Evolutionary conservation across 2,113 vertebrate genomes (phyloP).

Genomic region (Haplochromis vanheusdeni): DNA sequence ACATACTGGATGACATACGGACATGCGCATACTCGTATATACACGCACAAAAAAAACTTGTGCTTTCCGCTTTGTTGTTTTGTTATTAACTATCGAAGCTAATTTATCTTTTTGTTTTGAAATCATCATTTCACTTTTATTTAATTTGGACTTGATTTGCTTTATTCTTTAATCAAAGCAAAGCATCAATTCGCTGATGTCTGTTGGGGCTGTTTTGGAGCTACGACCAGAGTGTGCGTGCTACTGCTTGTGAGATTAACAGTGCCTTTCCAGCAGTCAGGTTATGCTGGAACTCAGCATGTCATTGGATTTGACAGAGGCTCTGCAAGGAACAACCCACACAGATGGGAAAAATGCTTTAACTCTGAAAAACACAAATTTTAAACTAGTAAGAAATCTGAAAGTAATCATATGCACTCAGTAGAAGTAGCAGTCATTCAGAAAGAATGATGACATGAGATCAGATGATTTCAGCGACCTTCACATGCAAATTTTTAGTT

Average conservation of each 20-base stretch:
- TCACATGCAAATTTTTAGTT: not conserved
- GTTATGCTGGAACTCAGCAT: slow-evolving; percentile 17
- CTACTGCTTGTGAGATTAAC: slow-evolving; percentile 3
- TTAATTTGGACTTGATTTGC: not conserved
- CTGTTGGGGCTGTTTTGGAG: not conserved
- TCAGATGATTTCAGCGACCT: not conserved
- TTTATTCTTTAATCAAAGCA: not conserved
- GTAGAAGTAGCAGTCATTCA: not conserved
- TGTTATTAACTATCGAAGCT: not conserved
- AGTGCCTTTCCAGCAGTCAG: slow-evolving; percentile 1
- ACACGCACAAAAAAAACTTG: not conserved
- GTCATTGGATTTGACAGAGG: slow-evolving; percentile 25
- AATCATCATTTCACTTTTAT: not conserved
- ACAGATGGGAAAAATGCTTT: not conserved
- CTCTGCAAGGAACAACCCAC: slow-evolving; percentile 18
- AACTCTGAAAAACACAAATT: not conserved
- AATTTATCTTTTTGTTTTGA: not conserved
- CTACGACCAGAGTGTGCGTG: not conserved
- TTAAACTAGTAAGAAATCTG: not conserved
- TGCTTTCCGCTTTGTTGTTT: not conserved
- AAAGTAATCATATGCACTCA: not conserved
- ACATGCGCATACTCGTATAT: not conserved
- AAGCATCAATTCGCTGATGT: not conserved
- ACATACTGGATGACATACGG: not conserved
- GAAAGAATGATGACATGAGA: not conserved